These are phyloP conservation scores for Taeniopygia guttata DNA, from an alignment of 2,797 vertebrate species.

Conservation along the genomic window DNA sequence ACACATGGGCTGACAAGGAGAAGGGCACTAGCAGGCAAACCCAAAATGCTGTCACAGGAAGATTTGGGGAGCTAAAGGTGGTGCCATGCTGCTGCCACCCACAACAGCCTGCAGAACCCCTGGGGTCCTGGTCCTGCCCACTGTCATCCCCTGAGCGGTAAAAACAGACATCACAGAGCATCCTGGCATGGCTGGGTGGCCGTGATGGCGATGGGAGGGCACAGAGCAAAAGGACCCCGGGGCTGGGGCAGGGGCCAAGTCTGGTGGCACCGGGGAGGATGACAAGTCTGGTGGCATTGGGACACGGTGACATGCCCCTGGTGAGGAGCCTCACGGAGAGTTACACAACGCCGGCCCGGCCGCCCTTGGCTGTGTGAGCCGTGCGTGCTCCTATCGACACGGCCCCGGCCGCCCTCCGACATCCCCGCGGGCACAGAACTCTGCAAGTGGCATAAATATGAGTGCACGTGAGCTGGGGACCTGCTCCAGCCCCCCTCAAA, in stretches of 20 bases:
- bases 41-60: not conserved
- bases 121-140: not conserved
- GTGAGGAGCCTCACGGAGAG: not conserved
- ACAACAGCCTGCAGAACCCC: not conserved
- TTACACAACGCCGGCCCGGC: not conserved
- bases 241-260: not conserved
- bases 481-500: not conserved
- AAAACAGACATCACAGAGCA: not conserved
- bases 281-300: not conserved
- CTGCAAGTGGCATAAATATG: not conserved
- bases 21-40: not conserved
- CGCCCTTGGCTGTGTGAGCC: not conserved
- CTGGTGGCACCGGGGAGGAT: not conserved
- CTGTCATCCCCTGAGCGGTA: not conserved
- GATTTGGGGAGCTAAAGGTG: not conserved
- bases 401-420: constrained; percentile 26
- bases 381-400: not conserved
- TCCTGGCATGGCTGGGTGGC: accelerated
- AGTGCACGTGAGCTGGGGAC: not conserved
- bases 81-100: not conserved
- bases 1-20: not conserved
- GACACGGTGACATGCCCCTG: not conserved
- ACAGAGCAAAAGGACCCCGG: not conserved
- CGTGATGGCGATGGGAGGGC: accelerated
- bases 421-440: not conserved